phyloP scores from a whole-genome alignment of 2,113 vertebrate species.

The Ictidomys tridecemlineatus region DNA sequence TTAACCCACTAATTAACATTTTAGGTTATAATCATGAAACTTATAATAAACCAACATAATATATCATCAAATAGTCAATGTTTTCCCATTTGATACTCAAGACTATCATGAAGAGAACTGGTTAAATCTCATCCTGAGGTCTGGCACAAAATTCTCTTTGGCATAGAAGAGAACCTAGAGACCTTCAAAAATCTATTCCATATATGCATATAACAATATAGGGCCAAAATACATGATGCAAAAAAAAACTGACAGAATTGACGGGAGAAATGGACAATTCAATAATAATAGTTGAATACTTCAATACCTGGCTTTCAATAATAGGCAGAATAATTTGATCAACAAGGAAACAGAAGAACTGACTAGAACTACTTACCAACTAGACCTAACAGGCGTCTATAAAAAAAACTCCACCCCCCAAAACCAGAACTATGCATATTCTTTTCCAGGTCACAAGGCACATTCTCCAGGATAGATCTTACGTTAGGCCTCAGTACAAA shows the following conservation, averaged over 20 bases:
- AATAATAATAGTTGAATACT: not conserved
- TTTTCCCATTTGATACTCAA: not conserved
- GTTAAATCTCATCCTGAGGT: constrained; percentile 23
- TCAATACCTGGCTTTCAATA: not conserved
- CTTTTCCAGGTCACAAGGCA: not conserved
- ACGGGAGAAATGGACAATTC: not conserved
- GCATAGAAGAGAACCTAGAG: not conserved
- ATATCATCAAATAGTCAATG: not conserved
- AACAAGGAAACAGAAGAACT: not conserved
- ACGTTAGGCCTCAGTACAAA: not conserved
- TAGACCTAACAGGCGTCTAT: not conserved
- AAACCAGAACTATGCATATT: not conserved
- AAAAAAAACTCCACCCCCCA: not conserved
- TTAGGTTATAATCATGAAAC: not conserved
- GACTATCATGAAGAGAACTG: not conserved
- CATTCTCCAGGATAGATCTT: not conserved
- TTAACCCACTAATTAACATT: not conserved
- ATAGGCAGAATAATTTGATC: not conserved
- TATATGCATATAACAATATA: not conserved
- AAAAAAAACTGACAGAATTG: not conserved
- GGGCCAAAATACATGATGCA: not conserved
- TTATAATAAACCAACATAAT: constrained; percentile 2
- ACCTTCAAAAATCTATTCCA: not conserved
- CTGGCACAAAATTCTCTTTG: not conserved
- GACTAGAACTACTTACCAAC: not conserved